These are phyloP conservation scores for Mesorhabditis sp. DNA, from an alignment of 2,888 invertebrate genomes.

Conservation along the genomic window DNA sequence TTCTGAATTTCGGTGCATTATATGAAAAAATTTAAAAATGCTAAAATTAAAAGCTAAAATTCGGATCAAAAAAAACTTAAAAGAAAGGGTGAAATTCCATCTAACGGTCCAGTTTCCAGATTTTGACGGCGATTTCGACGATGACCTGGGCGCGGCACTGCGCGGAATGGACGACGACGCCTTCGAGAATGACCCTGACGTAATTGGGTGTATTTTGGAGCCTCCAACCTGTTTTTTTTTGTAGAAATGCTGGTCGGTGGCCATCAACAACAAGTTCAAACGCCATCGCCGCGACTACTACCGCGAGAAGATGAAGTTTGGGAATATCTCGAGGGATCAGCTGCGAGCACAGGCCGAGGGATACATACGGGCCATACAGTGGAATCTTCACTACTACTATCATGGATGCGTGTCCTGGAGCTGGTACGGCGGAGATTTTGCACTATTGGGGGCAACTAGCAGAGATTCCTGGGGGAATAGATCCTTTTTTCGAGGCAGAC, in stretches of 20 bases:
- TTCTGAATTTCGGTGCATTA: too few species aligned
- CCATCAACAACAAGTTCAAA: constrained; percentile 70
- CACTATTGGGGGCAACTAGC: too few species aligned
- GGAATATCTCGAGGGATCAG: constrained; percentile 76
- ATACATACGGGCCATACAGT: constrained; percentile 88
- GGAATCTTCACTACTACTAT: constrained; percentile 94
- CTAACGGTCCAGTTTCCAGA: neutral
- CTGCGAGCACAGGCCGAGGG: constrained; percentile 78
- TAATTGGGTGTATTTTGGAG: constrained; percentile 6
- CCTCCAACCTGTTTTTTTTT: neutral
- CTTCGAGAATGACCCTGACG: constrained; percentile 38
- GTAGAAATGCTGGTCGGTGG: constrained; percentile 48
- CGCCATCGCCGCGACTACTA: constrained; percentile 87
- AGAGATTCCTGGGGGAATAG: too few species aligned
- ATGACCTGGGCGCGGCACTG: constrained; percentile 30
- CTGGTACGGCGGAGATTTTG: constrained; percentile 71
- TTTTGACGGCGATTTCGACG: constrained; percentile 10
- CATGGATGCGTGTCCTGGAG: constrained; percentile 94
- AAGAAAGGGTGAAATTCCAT: too few species aligned
- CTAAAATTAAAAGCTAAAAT: too few species aligned
- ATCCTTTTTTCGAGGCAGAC: too few species aligned
- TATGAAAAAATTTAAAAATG: too few species aligned
- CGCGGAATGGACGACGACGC: constrained; percentile 34
- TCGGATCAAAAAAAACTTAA: too few species aligned
- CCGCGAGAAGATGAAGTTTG: constrained; percentile 58